phyloP scores from a whole-genome alignment of 2,797 vertebrate genomes.

The Coccyzus lansbergi region DNA sequence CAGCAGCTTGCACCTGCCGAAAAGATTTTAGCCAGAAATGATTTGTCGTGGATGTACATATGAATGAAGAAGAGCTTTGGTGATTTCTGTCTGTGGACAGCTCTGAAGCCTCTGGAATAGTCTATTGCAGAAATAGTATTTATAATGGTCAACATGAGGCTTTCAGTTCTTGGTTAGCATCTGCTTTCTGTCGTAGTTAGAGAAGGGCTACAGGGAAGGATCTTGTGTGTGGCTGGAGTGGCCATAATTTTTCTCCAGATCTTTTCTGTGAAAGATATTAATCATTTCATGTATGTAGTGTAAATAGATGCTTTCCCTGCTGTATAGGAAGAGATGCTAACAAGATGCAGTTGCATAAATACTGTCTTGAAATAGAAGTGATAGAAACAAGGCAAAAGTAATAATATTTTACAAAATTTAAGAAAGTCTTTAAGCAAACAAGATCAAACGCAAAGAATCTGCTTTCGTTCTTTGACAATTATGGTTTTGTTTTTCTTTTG shows the following conservation, averaged over 20 bases:
- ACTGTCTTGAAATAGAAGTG: background rate
- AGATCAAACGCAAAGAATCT: background rate
- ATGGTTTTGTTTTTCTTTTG: background rate
- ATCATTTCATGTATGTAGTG: background rate
- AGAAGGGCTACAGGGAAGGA: background rate
- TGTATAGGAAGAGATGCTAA: background rate
- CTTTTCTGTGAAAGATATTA: background rate
- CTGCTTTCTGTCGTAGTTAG: background rate
- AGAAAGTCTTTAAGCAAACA: background rate
- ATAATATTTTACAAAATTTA: background rate
- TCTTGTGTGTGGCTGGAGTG: background rate
- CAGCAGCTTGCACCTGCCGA: background rate
- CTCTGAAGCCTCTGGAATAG: background rate
- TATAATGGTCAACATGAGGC: background rate
- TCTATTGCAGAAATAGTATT: background rate
- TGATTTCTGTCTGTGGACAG: background rate
- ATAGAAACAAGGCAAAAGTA: background rate
- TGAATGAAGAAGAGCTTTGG: background rate
- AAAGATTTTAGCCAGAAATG: background rate
- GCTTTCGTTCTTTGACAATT: background rate
- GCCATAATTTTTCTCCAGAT: background rate
- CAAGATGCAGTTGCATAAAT: background rate
- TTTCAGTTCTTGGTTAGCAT: background rate
- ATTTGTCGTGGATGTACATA: background rate
- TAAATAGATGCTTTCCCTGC: background rate